Evolutionary conservation across 2,113 vertebrate species (phyloP).

Genomic region (Nyctereutes procyonoides): DNA sequence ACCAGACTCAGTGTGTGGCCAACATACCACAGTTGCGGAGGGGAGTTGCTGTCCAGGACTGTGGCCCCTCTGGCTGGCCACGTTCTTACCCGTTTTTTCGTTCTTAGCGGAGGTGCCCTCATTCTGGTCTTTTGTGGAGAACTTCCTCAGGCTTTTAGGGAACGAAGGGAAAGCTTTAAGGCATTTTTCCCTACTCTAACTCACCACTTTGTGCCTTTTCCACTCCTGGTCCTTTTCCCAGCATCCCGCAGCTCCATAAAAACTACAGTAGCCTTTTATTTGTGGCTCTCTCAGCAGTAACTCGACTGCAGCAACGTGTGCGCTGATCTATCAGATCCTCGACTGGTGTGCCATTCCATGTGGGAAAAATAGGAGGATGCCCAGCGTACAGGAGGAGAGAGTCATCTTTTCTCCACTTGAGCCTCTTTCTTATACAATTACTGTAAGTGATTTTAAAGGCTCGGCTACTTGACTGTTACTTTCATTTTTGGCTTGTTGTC

Average conservation of each 20-base stretch:
- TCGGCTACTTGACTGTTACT: neutral
- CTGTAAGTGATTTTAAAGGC: neutral
- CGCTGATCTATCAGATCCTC: neutral
- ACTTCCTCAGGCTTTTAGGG: neutral
- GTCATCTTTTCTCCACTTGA: neutral
- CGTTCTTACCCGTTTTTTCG: rapidly evolving
- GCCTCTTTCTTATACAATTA: neutral
- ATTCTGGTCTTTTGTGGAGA: no score
- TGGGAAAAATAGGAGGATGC: neutral
- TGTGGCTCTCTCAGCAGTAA: neutral
- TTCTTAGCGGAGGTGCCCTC: neutral
- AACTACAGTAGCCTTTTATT: neutral
- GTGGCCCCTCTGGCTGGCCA: neutral
- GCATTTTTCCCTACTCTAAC: neutral
- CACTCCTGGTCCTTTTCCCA: neutral
- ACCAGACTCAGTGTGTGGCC: rapidly evolving
- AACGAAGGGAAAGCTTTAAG: neutral
- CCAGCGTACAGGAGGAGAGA: rapidly evolving
- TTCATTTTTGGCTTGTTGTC: slow-evolving; percentile 6
- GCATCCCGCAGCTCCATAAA: neutral
- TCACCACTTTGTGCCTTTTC: neutral
- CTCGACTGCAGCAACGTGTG: neutral
- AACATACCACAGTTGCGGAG: rapidly evolving
- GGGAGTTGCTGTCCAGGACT: no score
- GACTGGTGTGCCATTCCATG: rapidly evolving